Evolutionary conservation across 2,888 invertebrate genomes (phyloP).

Genomic region (Drosophila crucigera): DNA sequence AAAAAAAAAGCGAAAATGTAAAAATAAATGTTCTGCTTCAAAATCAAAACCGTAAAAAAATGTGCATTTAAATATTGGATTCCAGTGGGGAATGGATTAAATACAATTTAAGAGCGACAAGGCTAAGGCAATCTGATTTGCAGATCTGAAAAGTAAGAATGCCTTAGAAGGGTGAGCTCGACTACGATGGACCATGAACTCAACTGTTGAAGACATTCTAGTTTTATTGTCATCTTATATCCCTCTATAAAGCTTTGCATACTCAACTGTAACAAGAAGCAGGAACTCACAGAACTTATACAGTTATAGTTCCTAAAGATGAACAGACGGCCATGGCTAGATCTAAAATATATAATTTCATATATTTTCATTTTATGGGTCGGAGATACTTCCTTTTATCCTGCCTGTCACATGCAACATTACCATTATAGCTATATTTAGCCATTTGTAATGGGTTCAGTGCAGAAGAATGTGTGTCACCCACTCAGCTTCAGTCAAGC

Average conservation of each 20-base stretch:
- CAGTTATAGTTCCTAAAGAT: not conserved
- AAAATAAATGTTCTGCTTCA: conserved; percentile 69
- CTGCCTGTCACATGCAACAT: not conserved
- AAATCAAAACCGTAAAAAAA: conserved; percentile 55
- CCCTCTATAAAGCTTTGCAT: not conserved
- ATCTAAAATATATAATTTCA: not conserved
- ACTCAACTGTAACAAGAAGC: not conserved
- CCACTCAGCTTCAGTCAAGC: conserved; percentile 16
- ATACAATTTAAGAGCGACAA: not conserved
- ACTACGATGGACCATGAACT: not conserved
- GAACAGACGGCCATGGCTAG: not conserved
- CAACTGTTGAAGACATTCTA: not conserved
- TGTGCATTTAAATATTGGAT: conserved; percentile 27
- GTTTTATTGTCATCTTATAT: not conserved
- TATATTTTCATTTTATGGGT: not conserved
- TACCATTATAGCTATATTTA: not conserved
- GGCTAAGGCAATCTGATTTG: not conserved
- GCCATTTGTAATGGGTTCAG: not conserved
- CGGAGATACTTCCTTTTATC: not conserved
- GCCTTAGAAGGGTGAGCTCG: not conserved
- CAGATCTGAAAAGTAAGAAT: not conserved
- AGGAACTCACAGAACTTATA: not conserved
- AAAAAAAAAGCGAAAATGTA: conserved; percentile 57
- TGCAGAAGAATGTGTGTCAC: conserved; percentile 1
- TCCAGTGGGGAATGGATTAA: not conserved